Evolutionary conservation across 2,113 vertebrate genomes (phyloP).

Genomic region (Oreochromis niloticus): DNA sequence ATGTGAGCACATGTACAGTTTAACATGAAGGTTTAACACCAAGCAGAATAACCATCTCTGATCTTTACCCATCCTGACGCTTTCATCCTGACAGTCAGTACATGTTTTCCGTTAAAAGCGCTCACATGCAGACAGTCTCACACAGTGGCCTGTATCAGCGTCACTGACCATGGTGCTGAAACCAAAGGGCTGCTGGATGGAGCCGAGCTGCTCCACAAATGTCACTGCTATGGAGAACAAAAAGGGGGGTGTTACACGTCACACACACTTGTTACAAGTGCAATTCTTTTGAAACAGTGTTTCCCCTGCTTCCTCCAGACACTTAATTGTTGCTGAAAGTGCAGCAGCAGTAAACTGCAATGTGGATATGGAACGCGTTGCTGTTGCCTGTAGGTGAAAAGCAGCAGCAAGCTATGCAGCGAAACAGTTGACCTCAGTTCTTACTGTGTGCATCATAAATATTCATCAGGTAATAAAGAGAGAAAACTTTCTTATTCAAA

Average conservation of each 20-base stretch:
- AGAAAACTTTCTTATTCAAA: neutral
- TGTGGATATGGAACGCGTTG: neutral
- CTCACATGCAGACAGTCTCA: neutral
- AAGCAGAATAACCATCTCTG: neutral
- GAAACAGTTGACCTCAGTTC: neutral
- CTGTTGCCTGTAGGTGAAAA: neutral
- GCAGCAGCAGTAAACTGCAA: neutral
- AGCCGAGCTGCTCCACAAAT: neutral
- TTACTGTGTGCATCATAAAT: neutral
- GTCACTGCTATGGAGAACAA: neutral
- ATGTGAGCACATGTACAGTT: neutral
- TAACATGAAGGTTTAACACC: neutral
- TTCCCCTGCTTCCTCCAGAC: neutral
- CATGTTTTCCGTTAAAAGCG: neutral
- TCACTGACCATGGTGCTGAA: constrained; percentile 74
- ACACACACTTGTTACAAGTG: neutral
- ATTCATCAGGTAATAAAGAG: neutral
- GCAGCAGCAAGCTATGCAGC: neutral
- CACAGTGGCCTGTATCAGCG: neutral
- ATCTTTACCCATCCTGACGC: neutral
- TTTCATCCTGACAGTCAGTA: neutral
- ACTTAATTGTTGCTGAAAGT: neutral
- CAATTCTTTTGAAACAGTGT: neutral
- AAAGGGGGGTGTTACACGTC: neutral
- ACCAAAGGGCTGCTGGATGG: neutral